Base-by-base conservation (phyloP, 2,113 vertebrate genomes). In the Callospermophilus lateralis region DNA sequence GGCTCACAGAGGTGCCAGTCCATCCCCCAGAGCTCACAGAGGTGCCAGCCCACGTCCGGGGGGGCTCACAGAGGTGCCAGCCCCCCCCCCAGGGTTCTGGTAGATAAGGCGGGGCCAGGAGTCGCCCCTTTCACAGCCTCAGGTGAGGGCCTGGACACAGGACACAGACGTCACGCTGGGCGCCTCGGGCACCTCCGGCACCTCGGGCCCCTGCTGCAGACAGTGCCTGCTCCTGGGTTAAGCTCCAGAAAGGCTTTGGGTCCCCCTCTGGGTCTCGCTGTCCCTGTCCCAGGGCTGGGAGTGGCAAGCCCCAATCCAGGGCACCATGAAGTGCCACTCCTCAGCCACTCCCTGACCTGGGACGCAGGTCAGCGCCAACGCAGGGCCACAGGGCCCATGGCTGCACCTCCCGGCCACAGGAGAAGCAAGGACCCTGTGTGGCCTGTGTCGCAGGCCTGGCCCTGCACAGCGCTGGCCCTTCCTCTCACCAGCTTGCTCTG, bases 381-480 rank as follows among this genome's bases (percentile, higher is more conserved):
- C 9, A 34, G 51, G 12, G 53, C 51, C 8, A n/a, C 45, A 28
- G 26, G 0, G 20, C 58, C 58, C 24, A 7, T 61, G 58, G 20
- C 22, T 61, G 13, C 32, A 6, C 11, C 0, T 51, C 19, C 30
- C 32, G 0, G 8, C 55, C n/a, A 12, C 3, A 0, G 22, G 24
- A 48, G 76, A 70, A 85, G 34, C 34, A 39, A 32, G 28, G 37
- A 45, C 19, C 0, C 12, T 26, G 22, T 61, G 28, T 4, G 19
- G 24, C 53, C 22, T 6, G 26, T 8, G 26, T 16, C n/a, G 42
- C 0, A 1, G 15, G 51, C 32, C 34, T 6, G 32, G 37, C 51
- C 61, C 19, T 22, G 3, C 30, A 6, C 61, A 4, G 45, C 5
- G 0, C 63, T 15, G 61, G 26, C 26, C 67, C 45, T 0, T 5